Evolutionary conservation across 2,888 invertebrate species (phyloP).

Genomic region (Seladonia tumulorum): DNA sequence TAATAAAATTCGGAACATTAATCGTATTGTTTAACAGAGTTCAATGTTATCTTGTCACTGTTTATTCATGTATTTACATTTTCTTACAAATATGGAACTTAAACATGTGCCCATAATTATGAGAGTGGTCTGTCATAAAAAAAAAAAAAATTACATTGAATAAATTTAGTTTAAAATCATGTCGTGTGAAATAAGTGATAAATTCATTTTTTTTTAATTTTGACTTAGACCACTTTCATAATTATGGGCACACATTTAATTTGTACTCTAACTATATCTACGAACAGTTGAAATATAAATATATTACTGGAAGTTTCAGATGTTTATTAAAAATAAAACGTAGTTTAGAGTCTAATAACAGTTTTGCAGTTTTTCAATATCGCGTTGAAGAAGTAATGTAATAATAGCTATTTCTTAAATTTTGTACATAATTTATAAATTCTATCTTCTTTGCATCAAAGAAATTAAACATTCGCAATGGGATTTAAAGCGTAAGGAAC

Average conservation of each 20-base stretch:
- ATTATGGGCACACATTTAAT: no score
- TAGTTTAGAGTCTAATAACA: background rate
- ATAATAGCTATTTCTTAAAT: background rate
- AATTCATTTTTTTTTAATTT: no score
- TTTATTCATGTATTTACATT: background rate
- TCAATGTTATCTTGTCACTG: background rate
- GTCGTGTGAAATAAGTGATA: no score
- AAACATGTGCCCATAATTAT: no score
- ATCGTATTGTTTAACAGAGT: background rate
- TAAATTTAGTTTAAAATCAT: no score
- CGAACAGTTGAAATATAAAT: background rate
- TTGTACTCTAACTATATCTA: background rate
- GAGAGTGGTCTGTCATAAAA: no score
- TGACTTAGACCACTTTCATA: no score
- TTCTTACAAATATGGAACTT: background rate
- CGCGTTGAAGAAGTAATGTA: background rate
- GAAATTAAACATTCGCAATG: background rate
- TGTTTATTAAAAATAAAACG: background rate
- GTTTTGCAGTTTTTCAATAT: background rate
- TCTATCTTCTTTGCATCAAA: background rate
- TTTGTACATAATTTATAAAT: background rate
- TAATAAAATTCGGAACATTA: background rate
- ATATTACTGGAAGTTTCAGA: background rate
- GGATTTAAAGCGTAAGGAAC: background rate
- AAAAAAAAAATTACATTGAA: no score